Base-by-base conservation (phyloP, 2,888 invertebrate species). In the Ceratothoa steindachneri region DNA sequence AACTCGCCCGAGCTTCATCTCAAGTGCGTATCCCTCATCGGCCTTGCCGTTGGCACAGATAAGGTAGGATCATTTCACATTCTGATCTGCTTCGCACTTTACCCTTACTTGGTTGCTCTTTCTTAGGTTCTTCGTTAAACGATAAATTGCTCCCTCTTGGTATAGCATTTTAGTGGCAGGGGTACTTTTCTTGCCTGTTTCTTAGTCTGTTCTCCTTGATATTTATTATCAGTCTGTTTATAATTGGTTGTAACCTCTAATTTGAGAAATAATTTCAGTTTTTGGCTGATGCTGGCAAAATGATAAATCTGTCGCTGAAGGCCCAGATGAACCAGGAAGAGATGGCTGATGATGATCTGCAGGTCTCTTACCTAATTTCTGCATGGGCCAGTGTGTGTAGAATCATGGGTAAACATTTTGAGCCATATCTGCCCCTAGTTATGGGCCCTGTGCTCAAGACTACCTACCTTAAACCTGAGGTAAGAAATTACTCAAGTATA, bases 341-440 rank as follows among this genome's bases (percentile, higher is more conserved):
- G 65, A 85, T 96, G 80, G 91, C 94, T 0, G 95, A 95, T 77
- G 97, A 98, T 83, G 97, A 98, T 85, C 97, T 97, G 0, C 97
- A 97, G 86, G 93, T 97, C 28, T 95, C 95, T 12, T 99, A 97
- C 86, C 90, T 99, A 84, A 98, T 99, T 81, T 95, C 97, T 0
- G 97, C 98, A 0, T 99, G 99, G 99, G 96, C 98, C 0, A 89
- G 99, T 81, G 97, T 99, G 85, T 99, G 99, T 86, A 96, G 96
- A 85, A 93, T 97, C 82, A 87, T 97, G 85, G 90, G 91, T 79
- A 90, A 88, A 83, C 90, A 91, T 82, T 97, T 97, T 83, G 91
- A 93, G 81, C 93, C 93, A 82, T 97, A 95, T 84, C 87, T 97
- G 73, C 95, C 95, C 0, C 87, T 94, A 85, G 96, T 97, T n/a